Conservation (phyloP, 2,888 invertebrate species). For the Carabus problematicus region DNA sequence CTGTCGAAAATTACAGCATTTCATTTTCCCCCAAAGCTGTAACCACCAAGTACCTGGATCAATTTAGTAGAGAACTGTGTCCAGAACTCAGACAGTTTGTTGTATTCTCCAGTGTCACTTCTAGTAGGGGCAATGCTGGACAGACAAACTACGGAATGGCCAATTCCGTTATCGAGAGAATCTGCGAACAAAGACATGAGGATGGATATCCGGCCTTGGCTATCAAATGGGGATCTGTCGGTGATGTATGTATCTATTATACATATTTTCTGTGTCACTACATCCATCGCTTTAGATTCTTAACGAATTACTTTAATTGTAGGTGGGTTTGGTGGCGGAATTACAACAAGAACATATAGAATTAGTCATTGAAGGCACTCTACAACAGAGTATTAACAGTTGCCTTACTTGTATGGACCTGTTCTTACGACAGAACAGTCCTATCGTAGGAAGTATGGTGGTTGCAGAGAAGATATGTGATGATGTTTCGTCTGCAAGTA, state of each 20-base stretch:
- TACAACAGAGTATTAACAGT: slow-evolving; percentile 71
- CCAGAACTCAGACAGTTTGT: slow-evolving; percentile 76
- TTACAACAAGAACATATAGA: slow-evolving; percentile 58
- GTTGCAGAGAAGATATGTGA: slow-evolving; percentile 81
- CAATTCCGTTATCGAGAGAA: slow-evolving; percentile 89
- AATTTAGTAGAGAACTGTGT: slow-evolving; percentile 66
- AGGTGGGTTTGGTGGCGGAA: slow-evolving; percentile 73
- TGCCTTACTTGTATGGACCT: slow-evolving; percentile 70
- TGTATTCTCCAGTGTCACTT: slow-evolving; percentile 89
- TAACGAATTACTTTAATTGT: slow-evolving; percentile 21
- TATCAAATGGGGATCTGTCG: slow-evolving; percentile 93
- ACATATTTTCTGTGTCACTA: not conserved
- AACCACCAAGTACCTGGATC: slow-evolving; percentile 82
- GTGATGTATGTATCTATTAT: slow-evolving; percentile 72
- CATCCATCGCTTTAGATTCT: not conserved
- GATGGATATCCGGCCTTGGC: slow-evolving; percentile 81
- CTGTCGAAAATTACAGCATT: slow-evolving; percentile 69
- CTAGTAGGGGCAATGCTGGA: slow-evolving; percentile 90
- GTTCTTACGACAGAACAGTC: slow-evolving; percentile 71
- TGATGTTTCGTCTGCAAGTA: slow-evolving; percentile 67
- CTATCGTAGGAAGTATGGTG: slow-evolving; percentile 83
- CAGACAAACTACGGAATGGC: slow-evolving; percentile 92
- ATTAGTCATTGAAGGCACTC: slow-evolving; percentile 65
- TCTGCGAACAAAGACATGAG: slow-evolving; percentile 75
- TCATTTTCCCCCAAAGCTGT: slow-evolving; percentile 80